Conservation (phyloP, 2,797 vertebrate genomes). For the Florisuga fusca region DNA sequence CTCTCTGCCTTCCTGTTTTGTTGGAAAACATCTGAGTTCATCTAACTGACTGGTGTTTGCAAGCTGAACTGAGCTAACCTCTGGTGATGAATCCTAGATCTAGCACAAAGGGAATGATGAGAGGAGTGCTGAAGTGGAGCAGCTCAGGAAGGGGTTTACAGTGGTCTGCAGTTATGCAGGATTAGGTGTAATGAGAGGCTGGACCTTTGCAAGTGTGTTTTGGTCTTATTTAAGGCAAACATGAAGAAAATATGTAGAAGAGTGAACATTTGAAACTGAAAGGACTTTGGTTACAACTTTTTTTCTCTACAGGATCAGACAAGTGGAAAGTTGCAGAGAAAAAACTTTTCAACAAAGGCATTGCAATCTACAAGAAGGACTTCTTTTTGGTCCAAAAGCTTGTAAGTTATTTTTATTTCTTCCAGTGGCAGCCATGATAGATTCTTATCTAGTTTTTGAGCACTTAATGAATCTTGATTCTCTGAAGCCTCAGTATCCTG, state of each 20-base stretch:
- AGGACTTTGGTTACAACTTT: neutral
- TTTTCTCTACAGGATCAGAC: constrained; percentile 88
- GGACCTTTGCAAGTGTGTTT: neutral
- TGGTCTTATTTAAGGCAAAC: neutral
- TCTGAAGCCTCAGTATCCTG: neutral
- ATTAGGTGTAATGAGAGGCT: neutral
- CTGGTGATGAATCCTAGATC: neutral
- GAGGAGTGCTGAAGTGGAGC: neutral
- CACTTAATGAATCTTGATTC: neutral
- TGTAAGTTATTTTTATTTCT: constrained; percentile 78
- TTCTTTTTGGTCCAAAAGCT: constrained; percentile 98
- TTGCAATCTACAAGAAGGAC: constrained; percentile 94
- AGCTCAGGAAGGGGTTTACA: neutral
- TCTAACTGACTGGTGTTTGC: neutral
- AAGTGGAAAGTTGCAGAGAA: constrained; percentile 91
- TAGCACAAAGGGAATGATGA: neutral
- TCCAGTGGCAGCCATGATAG: neutral
- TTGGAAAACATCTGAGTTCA: neutral
- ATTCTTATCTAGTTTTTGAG: neutral
- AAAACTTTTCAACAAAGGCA: constrained; percentile 95
- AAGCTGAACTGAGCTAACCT: neutral
- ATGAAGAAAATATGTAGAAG: neutral
- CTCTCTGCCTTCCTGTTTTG: neutral
- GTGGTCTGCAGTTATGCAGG: neutral
- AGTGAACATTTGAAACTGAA: neutral